Evolutionary conservation across 1,140 invertebrate genomes (phyloP).

Genomic region (Cydia pomonella): DNA sequence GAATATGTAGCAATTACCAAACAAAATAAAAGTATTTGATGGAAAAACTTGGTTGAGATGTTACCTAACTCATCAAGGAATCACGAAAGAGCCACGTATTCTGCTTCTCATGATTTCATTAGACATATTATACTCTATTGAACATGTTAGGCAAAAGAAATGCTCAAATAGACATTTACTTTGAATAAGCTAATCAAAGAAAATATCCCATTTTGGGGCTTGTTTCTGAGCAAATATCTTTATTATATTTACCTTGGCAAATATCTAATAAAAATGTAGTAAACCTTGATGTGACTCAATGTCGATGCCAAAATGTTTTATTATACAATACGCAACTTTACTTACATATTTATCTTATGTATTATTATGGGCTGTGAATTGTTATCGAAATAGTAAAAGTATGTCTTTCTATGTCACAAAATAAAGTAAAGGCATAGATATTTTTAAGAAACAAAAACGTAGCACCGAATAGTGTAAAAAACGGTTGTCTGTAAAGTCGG

Average conservation of each 20-base stretch:
- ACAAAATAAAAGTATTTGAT: no score
- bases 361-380: not conserved
- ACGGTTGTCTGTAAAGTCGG: no score
- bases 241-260: constrained; percentile 14
- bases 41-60: not conserved
- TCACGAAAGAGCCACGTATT: no score
- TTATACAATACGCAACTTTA: not conserved
- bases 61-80: not conserved
- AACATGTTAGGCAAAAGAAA: not conserved
- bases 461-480: no score
- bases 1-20: no score
- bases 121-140: not conserved
- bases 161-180: not conserved
- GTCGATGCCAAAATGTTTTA: constrained; percentile 9
- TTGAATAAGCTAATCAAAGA: constrained; percentile 2
- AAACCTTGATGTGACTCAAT: not conserved
- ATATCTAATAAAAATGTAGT: constrained; percentile 4
- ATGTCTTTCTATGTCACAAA: no score
- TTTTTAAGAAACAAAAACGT: no score
- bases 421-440: no score
- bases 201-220: not conserved
- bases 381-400: no score
- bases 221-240: not conserved
- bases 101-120: not conserved
- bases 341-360: not conserved